A percentile compares a stretch with the other conserved stretches of the same genome.
Conservation (phyloP, 2,797 vertebrate species). For the Uromys caudimaculatus region DNA sequence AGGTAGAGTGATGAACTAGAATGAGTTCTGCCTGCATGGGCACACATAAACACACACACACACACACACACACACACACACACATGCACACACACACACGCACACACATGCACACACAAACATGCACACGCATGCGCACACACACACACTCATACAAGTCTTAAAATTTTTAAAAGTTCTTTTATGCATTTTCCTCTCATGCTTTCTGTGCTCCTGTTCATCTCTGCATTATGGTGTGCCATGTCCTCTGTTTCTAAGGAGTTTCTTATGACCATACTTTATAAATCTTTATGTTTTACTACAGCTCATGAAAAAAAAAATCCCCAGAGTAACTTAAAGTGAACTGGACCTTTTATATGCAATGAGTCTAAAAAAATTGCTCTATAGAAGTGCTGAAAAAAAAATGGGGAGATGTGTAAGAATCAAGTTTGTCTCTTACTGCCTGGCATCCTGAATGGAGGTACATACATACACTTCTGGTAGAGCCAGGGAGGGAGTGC, state of each 20-base stretch:
- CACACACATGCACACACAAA: background rate
- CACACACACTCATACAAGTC: background rate
- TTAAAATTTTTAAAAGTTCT: background rate
- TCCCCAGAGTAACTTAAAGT: background rate
- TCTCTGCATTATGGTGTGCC: accelerated
- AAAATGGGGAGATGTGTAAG: background rate
- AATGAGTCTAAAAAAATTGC: background rate
- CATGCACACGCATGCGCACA: background rate
- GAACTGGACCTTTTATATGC: background rate
- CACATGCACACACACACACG: background rate
- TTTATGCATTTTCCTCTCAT: background rate
- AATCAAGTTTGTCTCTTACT: background rate
- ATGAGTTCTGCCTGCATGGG: background rate
- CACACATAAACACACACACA: background rate
- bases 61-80: background rate
- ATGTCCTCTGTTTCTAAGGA: background rate
- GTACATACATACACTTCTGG: accelerated
- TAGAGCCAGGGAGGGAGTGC: background rate
- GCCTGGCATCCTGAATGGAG: background rate
- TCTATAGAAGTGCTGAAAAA: background rate
- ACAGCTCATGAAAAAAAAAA: background rate
- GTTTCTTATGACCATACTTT: background rate
- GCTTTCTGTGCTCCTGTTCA: background rate
- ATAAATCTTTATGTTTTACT: background rate
- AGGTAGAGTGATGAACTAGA: background rate